Conservation (phyloP, 2,888 invertebrate genomes). For the Drosophila acutilabella region DNA sequence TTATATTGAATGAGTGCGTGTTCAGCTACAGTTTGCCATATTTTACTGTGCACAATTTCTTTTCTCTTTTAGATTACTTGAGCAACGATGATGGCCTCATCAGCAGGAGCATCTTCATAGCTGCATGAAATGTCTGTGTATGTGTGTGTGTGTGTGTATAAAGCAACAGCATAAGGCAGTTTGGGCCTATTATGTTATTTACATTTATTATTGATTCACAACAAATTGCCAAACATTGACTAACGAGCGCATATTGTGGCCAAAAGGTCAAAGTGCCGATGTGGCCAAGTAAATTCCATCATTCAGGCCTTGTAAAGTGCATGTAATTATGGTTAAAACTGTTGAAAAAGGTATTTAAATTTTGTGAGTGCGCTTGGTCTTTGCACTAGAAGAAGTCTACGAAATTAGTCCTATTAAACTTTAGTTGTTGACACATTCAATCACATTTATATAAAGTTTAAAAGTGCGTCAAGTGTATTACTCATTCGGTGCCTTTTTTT, state of each 20-base stretch:
- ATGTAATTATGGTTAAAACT: slow-evolving; percentile 48
- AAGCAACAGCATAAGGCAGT: slow-evolving; percentile 21
- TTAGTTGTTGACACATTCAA: no score
- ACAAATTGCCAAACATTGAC: slow-evolving; percentile 72
- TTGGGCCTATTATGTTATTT: slow-evolving; percentile 68
- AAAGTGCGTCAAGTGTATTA: slow-evolving; percentile 12
- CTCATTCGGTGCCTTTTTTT: slow-evolving; percentile 7
- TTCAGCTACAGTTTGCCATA: slow-evolving; percentile 57
- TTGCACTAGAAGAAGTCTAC: not conserved
- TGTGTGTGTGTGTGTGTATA: not conserved
- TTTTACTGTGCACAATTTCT: slow-evolving; percentile 59
- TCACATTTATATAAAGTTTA: no score
- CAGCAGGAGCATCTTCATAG: slow-evolving; percentile 35
- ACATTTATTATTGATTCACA: slow-evolving; percentile 76
- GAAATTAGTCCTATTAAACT: no score
- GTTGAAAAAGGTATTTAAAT: slow-evolving; percentile 5
- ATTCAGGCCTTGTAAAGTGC: slow-evolving; percentile 15
- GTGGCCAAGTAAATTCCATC: slow-evolving; percentile 21
- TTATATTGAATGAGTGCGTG: slow-evolving; percentile 64
- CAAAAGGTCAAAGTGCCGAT: slow-evolving; percentile 66
- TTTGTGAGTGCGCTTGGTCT: not conserved
- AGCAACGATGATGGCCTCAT: slow-evolving; percentile 40
- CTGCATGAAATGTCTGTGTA: not conserved
- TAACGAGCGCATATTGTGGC: slow-evolving; percentile 75
- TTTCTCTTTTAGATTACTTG: slow-evolving; percentile 51